phyloP scores from a whole-genome alignment of 2,797 vertebrate species.

The Ceryle rudis region DNA sequence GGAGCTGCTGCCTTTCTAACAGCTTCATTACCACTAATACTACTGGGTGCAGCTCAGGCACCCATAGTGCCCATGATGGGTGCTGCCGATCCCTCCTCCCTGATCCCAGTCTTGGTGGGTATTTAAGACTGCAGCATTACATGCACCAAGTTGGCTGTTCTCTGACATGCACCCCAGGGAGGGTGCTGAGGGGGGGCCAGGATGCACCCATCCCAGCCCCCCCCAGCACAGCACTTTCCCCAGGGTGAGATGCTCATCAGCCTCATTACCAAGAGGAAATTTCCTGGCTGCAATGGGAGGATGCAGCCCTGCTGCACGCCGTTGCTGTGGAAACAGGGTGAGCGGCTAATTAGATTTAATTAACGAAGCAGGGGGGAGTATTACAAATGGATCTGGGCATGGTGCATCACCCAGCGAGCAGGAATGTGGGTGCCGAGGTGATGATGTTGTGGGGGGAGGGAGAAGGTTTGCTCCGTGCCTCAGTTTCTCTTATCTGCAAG shows the following conservation, averaged over 20 bases:
- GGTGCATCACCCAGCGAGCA: neutral
- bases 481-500: neutral
- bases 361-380: slow-evolving; percentile 35
- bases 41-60: neutral
- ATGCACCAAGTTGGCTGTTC: neutral
- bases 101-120: neutral
- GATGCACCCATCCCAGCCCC: neutral
- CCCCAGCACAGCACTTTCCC: neutral
- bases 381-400: neutral
- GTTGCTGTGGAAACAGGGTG: slow-evolving; percentile 63
- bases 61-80: rapidly evolving
- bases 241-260: neutral
- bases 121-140: neutral
- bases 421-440: neutral
- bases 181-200: rapidly evolving
- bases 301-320: neutral
- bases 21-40: neutral
- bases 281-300: neutral
- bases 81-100: neutral
- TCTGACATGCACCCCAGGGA: neutral
- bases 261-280: slow-evolving; percentile 30
- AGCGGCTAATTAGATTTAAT: slow-evolving; percentile 63
- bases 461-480: neutral
- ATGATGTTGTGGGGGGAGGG: rapidly evolving
- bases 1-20: neutral